Conservation (phyloP, 2,113 vertebrate genomes). For the Xenopus laevis region DNA sequence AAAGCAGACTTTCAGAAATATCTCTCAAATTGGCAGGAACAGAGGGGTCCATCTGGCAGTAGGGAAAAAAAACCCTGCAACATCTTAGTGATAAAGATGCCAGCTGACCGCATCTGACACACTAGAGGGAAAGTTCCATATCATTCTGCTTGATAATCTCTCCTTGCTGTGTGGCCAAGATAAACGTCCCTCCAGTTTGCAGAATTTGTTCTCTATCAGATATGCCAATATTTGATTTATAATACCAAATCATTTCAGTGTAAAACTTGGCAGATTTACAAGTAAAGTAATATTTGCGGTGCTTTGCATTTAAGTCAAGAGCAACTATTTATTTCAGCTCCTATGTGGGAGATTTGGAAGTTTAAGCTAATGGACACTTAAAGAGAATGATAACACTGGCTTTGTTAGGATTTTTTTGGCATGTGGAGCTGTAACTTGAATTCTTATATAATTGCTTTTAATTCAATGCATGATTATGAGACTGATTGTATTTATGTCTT, state of each 20-base stretch:
- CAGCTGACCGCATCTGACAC: slow-evolving; percentile 37
- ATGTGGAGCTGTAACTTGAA: too few species aligned
- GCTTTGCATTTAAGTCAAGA: too few species aligned
- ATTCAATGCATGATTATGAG: too few species aligned
- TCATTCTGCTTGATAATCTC: slow-evolving; percentile 23
- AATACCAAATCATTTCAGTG: neutral
- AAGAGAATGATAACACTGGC: too few species aligned
- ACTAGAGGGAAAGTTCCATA: neutral
- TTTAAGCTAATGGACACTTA: too few species aligned
- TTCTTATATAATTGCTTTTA: too few species aligned
- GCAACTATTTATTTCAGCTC: too few species aligned
- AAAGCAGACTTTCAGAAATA: slow-evolving; percentile 44
- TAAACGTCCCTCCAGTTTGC: slow-evolving; percentile 1
- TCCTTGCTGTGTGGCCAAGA: neutral
- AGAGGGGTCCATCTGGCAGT: slow-evolving; percentile 44
- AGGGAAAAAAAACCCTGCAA: slow-evolving; percentile 11
- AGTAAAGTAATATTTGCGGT: too few species aligned
- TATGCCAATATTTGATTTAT: neutral
- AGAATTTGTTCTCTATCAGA: slow-evolving; percentile 2
- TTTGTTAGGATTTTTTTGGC: too few species aligned
- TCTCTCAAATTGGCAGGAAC: slow-evolving; percentile 45
- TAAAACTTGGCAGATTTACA: neutral
- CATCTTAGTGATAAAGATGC: slow-evolving; percentile 37
- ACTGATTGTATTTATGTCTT: too few species aligned
- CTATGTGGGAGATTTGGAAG: too few species aligned